Percentiles rank a stretch among this genome's conserved stretches.
Conservation (phyloP, 2,888 invertebrate species). For the Eudemis profundana region DNA sequence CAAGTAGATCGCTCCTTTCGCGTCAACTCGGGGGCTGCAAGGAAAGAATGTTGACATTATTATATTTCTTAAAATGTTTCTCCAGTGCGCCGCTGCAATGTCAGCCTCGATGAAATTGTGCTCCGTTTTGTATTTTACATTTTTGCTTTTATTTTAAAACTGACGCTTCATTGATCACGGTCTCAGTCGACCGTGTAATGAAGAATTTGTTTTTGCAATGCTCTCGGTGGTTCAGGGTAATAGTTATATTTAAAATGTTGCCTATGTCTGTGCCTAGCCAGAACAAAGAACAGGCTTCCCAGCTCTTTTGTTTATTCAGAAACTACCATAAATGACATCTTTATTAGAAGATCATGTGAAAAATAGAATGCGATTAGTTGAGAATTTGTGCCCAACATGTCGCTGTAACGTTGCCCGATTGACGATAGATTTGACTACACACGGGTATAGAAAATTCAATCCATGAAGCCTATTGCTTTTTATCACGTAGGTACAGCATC, state of each 20-base stretch:
- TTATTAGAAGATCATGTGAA: too few species aligned
- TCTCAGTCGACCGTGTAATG: slow-evolving; percentile 33
- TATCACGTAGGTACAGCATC: too few species aligned
- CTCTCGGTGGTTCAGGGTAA: background rate
- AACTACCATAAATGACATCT: too few species aligned
- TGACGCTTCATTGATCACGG: slow-evolving; percentile 31
- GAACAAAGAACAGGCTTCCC: too few species aligned
- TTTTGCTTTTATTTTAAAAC: slow-evolving; percentile 28
- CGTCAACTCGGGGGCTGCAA: slow-evolving; percentile 66
- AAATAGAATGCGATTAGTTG: too few species aligned
- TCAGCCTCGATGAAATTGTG: slow-evolving; percentile 34
- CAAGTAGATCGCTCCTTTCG: slow-evolving; percentile 82
- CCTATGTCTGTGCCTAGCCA: too few species aligned
- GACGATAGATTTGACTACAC: too few species aligned
- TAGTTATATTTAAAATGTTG: background rate
- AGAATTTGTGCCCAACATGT: too few species aligned
- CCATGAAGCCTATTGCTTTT: too few species aligned
- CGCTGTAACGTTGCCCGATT: too few species aligned
- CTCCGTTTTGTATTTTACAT: background rate
- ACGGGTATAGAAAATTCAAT: too few species aligned
- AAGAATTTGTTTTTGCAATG: slow-evolving; percentile 38
- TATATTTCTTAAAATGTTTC: slow-evolving; percentile 42
- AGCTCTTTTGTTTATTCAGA: too few species aligned
- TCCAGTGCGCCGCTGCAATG: slow-evolving; percentile 33
- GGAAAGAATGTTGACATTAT: slow-evolving; percentile 54